Evolutionary conservation across 2,797 vertebrate genomes (phyloP).

Genomic region (Diceros bicornis): DNA sequence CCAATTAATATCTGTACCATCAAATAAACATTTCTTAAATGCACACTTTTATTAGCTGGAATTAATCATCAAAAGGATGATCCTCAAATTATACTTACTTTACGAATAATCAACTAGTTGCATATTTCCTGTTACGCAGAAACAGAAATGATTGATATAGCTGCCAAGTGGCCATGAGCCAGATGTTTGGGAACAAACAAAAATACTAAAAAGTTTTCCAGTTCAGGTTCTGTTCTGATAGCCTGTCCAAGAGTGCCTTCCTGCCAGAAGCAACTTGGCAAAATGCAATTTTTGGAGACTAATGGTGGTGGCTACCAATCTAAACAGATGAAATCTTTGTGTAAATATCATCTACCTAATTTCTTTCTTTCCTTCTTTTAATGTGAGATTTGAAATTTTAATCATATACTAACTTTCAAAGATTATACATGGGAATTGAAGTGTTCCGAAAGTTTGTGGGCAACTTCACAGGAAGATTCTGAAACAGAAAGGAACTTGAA

Average conservation of each 20-base stretch:
- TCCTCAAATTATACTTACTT: not conserved
- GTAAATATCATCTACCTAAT: not conserved
- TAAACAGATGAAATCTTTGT: slow-evolving; percentile 41
- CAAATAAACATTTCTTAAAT: slow-evolving; percentile 49
- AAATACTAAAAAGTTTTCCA: slow-evolving; percentile 12
- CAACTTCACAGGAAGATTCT: not conserved
- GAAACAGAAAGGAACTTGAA: slow-evolving; percentile 1
- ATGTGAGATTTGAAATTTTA: slow-evolving; percentile 32
- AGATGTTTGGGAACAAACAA: slow-evolving; percentile 67
- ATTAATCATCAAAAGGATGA: slow-evolving; percentile 27
- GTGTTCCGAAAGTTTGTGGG: not conserved
- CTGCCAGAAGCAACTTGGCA: slow-evolving; percentile 8
- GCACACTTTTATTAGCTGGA: not conserved
- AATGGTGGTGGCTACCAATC: not conserved
- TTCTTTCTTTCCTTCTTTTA: slow-evolving; percentile 7
- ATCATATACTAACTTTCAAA: slow-evolving; percentile 30
- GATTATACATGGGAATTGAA: not conserved
- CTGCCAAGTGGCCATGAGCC: slow-evolving; percentile 14
- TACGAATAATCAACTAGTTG: not conserved
- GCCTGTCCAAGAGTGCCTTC: not conserved
- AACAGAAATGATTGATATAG: slow-evolving; percentile 22
- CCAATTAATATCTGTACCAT: not conserved
- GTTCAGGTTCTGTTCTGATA: not conserved
- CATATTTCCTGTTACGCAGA: not conserved
- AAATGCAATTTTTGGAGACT: not conserved